Evolutionary conservation across 1,140 invertebrate genomes (phyloP), one percentile per base, ranked within the genome.

Genomic region (Formica exsecta): DNA sequence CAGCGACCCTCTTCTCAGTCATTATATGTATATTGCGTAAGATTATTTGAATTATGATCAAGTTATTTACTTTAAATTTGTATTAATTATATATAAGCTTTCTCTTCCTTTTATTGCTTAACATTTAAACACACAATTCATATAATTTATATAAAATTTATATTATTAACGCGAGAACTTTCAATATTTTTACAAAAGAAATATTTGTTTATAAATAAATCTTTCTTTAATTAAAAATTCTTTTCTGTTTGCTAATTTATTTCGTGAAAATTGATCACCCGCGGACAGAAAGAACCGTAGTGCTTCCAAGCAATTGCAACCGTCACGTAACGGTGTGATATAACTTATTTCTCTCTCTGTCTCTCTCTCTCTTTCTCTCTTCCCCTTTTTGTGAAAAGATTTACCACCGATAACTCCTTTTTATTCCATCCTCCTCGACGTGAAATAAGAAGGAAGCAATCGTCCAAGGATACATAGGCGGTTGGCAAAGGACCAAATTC

Each of bases 361-460:
- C 16, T 73, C 19, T 32, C 3, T 32, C 32, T 32, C 32, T 32
- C 32, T 4, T 0, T 3, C 32, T 32, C 3, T 57, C 25, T 36
- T 54, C 13, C 44, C 13, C 16, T 73, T 48, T 48, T 81, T 11
- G 22, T 25, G 36, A 73, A 44, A 81, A 73, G 79, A 81, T 81
- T 61, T 25, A 36, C 38, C 66, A 38, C 41, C 68, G 79, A 83
- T 83, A 83, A 62, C 71, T 83, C n/a, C 66, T 74, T 81, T 61
- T 70, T 32, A 36, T 80, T 70, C 32, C 79, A 44, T 73, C 25
- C 3, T 36, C 32, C 66, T 59, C 16, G 25, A 83, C 68, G 66
- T 73, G 57, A 81, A 83, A 73, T 81, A 81, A 83, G 41, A 73
- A 71, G 51, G 25, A 71, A 83, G 29, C 73, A 83, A 74, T 83